Base-by-base conservation (phyloP, 2,797 vertebrate species). In the Sarcoramphus papa region DNA sequence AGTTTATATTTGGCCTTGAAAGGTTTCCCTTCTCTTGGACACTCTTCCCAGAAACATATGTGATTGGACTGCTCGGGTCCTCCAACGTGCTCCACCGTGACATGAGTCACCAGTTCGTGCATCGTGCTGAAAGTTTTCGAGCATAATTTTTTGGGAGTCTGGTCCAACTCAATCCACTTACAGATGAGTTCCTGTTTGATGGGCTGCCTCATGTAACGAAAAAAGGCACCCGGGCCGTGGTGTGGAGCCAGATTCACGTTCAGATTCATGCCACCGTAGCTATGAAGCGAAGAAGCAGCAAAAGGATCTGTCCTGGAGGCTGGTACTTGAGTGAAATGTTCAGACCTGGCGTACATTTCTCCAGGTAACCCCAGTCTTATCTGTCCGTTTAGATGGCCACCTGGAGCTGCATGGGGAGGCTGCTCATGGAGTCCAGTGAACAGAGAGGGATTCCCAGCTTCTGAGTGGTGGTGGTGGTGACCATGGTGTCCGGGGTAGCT, bases 1-100 rank as follows among this genome's bases (percentile, higher is more conserved):
- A 99, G 99, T 98, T 99, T 99, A 95, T 99, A 99, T 98, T 99
- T 99, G 98, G 99, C 99, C 98, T 99, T 99, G 98, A 99, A 99
- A 67, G 99, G 99, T 92, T 99, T 99, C 94, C 99, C 99, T 98
- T 99, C 99, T 95, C 99, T 98, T 22, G 98, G 99, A 98, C 99
- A 99, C 96, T 99, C 99, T 99, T 99, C 99, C 99, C 99, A 99
- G 98, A 99, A 99, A 96, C 99, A 99, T 90, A 99, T 98, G 96
- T 99, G 99, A 96, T 98, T 99, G 96, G 98, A 98, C 95, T 99
- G 99, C 98, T 99, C 99, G 16, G 99, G 99, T 98, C 99, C 99
- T 83, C 99, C 99, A 93, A 99, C 99, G 97, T 99, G 99, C 97
- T 99, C 99, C 96, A 99, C 99, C 24, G 99, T 99, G 97, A 99